Evolutionary conservation across 2,888 invertebrate species (phyloP).

Genomic region (Craniophora ligustri): DNA sequence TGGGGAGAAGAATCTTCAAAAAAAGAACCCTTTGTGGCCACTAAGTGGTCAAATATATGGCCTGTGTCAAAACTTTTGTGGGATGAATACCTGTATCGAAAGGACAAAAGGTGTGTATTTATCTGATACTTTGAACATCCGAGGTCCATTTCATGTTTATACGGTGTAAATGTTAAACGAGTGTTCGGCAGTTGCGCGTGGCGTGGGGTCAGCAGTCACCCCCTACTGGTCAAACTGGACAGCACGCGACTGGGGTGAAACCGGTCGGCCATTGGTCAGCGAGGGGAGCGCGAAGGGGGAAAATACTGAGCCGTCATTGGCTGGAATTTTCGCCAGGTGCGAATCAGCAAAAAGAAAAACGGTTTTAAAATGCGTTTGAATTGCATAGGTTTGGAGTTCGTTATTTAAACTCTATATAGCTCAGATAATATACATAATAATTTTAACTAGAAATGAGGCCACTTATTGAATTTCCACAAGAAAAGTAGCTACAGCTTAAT

Average conservation of each 20-base stretch:
- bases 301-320: constrained; percentile 66
- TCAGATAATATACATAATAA: too few relatives aligned
- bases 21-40: constrained; percentile 72
- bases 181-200: constrained; percentile 64
- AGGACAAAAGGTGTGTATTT: constrained; percentile 75
- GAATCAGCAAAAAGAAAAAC: constrained; percentile 53
- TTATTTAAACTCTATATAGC: too few relatives aligned
- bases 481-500: too few relatives aligned
- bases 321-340: constrained; percentile 72
- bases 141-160: constrained; percentile 81
- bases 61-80: constrained; percentile 81
- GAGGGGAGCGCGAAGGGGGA: constrained; percentile 52
- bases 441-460: too few relatives aligned
- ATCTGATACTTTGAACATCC: constrained; percentile 80
- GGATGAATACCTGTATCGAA: constrained; percentile 74
- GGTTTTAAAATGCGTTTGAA: neutral
- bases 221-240: constrained; percentile 64
- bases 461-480: too few relatives aligned
- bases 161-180: constrained; percentile 64
- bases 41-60: constrained; percentile 81
- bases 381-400: too few relatives aligned
- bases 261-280: constrained; percentile 85
- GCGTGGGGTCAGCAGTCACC: constrained; percentile 44
- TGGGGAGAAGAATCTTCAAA: constrained; percentile 82
- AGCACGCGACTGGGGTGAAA: constrained; percentile 75